Percentiles rank a stretch among this genome's conserved stretches.
Evolutionary conservation across 2,113 vertebrate genomes (phyloP).

Genomic region (Ptyas mucosa): DNA sequence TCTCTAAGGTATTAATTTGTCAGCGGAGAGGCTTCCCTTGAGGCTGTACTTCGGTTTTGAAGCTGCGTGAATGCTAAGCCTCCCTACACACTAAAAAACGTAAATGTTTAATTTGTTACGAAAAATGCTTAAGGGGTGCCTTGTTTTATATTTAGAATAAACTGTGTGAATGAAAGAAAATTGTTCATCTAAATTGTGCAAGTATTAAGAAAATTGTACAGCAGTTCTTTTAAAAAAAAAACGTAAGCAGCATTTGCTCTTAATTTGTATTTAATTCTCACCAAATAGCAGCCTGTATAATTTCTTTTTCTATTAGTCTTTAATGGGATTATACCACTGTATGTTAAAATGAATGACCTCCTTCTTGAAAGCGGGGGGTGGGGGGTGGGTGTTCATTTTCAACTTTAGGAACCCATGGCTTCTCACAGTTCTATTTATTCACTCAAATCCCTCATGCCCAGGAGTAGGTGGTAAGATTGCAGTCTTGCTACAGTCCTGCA

Average conservation of each 20-base stretch:
- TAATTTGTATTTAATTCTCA: conserved; percentile 71
- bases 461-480: not conserved
- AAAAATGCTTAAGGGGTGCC: conserved; percentile 79
- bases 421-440: conserved; percentile 15
- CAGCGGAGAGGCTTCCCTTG: conserved; percentile 79
- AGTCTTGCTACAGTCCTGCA: not conserved
- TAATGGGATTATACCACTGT: conserved; percentile 47
- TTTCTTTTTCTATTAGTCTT: conserved; percentile 58
- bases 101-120: conserved; percentile 86
- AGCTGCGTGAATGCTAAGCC: conserved; percentile 82
- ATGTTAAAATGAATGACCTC: conserved; percentile 46
- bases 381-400: not conserved
- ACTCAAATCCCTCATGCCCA: not conserved
- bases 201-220: conserved; percentile 58
- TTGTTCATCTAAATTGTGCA: conserved; percentile 71
- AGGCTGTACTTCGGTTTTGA: conserved; percentile 79
- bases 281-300: conserved; percentile 41
- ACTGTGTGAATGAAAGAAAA: conserved; percentile 71
- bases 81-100: conserved; percentile 81
- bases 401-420: not conserved
- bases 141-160: conserved; percentile 81
- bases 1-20: conserved; percentile 91
- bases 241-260: conserved; percentile 54
- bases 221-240: not conserved
- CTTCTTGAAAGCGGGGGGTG: conserved; percentile 34